Evolutionary conservation across 1,140 invertebrate species (phyloP), one percentile per base, ranked within the genome.

Genomic region (Ceratina calcarata): DNA sequence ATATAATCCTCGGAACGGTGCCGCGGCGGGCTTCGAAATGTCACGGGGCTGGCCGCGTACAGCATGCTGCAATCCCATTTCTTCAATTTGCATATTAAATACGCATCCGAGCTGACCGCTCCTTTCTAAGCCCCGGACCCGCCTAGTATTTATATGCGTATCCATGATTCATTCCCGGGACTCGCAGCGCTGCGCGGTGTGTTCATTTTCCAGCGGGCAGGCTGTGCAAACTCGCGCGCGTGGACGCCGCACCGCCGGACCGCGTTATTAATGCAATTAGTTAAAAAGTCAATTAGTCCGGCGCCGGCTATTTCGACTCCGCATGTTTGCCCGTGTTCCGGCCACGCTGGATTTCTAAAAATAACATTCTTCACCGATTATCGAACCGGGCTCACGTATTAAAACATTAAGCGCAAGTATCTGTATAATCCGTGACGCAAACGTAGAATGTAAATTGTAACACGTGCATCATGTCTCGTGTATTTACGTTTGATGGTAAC

Each of bases 71-170:
- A 86, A 89, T 89, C 84, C 83, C 81, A 82, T 87, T 89, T 88
- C 84, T 81, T 80, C 85, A 89, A 89, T 89, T 88, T 89, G 82
- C 88, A 89, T 89, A 87, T 88, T 89, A 89, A 89, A 89, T 86
- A 88, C 87, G 81, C 76, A 80, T 81, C 81, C 74, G 73, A 80
- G 72, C 45, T 68, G 20, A n/a, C 76, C 67, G 67, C 64, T 76
- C 53, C 68, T 78, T 80, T 81, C 70, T 78, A 84, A 84, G 74
- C 70, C 81, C 61, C 53, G 24, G 51, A 0, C 10, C 58, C 57
- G 37, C 64, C 57, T 80, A 73, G 70, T 84, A 83, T 80, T 84
- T 84, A 75, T 84, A 84, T 72, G 83, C 67, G 64, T 84, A 84
- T 84, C 82, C 61, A 74, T 79, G 67, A 84, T 84, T 84, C 82